phyloP scores from a whole-genome alignment of 1,140 invertebrate genomes.

The Thaumatotibia leucotreta region DNA sequence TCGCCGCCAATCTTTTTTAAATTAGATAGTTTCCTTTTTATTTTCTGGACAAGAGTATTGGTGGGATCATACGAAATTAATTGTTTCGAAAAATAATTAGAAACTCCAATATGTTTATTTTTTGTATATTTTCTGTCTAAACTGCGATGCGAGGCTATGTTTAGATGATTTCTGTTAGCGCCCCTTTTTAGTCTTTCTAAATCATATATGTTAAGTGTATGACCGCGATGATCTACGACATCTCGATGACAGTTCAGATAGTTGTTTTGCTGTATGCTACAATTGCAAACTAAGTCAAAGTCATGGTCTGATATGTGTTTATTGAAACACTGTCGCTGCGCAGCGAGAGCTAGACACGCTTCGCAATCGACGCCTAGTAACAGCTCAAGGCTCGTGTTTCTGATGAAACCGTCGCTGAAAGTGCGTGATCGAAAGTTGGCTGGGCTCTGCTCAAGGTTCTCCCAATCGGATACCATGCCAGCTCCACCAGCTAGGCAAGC shows the following conservation, averaged over 20 bases:
- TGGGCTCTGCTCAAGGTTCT: slow-evolving; percentile 39
- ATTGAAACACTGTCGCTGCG: slow-evolving; percentile 55
- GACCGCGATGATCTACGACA: slow-evolving; percentile 46
- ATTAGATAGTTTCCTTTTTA: slow-evolving; percentile 72
- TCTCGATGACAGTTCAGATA: slow-evolving; percentile 57
- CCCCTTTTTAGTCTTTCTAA: slow-evolving; percentile 65
- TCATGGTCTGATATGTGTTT: slow-evolving; percentile 60
- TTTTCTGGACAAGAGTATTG: slow-evolving; percentile 69
- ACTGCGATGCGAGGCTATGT: slow-evolving; percentile 62
- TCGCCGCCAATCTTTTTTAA: slow-evolving; percentile 72
- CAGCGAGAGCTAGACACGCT: slow-evolving; percentile 60
- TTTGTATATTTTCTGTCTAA: slow-evolving; percentile 71
- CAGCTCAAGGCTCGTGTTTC: slow-evolving; percentile 72
- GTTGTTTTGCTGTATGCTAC: slow-evolving; percentile 65
- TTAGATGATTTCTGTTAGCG: slow-evolving; percentile 46
- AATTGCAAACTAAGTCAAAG: slow-evolving; percentile 70
- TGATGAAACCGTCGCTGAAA: slow-evolving; percentile 71
- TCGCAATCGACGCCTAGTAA: slow-evolving; percentile 72
- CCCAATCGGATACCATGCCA: slow-evolving; percentile 38
- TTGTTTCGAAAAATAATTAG: slow-evolving; percentile 71
- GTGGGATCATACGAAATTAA: slow-evolving; percentile 68
- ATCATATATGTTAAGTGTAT: slow-evolving; percentile 64
- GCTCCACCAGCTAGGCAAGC: slow-evolving; percentile 23
- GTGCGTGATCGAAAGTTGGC: slow-evolving; percentile 66
- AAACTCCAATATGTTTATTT: slow-evolving; percentile 67